Evolutionary conservation across 2,888 invertebrate species (phyloP).

Genomic region (Lobophora halterata): DNA sequence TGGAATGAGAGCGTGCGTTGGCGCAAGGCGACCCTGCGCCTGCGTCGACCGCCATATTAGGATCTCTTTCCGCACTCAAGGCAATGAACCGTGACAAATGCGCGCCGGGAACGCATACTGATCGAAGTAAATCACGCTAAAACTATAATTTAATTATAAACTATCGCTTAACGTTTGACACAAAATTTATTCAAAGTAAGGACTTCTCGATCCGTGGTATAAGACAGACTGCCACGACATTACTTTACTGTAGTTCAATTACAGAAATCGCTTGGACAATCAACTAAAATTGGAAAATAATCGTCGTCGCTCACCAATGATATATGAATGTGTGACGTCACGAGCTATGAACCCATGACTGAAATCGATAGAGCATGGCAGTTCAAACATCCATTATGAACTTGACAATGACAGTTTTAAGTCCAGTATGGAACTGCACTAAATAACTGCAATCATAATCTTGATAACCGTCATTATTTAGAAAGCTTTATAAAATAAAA

Average conservation of each 20-base stretch:
- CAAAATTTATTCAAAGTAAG: slow-evolving; percentile 15
- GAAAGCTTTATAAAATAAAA: slow-evolving; percentile 11
- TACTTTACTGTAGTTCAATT: slow-evolving; percentile 44
- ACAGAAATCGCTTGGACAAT: slow-evolving; percentile 44
- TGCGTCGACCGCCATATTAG: slow-evolving; percentile 68
- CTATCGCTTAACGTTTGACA: slow-evolving; percentile 1
- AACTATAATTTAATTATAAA: slow-evolving; percentile 7
- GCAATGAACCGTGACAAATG: slow-evolving; percentile 77
- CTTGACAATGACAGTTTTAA: slow-evolving; percentile 40
- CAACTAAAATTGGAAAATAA: slow-evolving; percentile 63
- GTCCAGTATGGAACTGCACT: background rate
- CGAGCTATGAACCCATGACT: slow-evolving; percentile 30
- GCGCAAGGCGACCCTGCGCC: slow-evolving; percentile 69
- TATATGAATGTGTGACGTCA: slow-evolving; percentile 65
- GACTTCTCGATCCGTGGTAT: slow-evolving; percentile 29
- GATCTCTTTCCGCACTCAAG: slow-evolving; percentile 74
- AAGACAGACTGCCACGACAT: slow-evolving; percentile 37
- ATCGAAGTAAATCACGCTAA: slow-evolving; percentile 20
- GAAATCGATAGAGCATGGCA: slow-evolving; percentile 49
- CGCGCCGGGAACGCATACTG: slow-evolving; percentile 28
- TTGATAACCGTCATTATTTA: slow-evolving; percentile 3
- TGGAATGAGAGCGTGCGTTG: slow-evolving; percentile 66
- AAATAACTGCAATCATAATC: slow-evolving; percentile 5
- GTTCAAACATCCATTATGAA: slow-evolving; percentile 37
- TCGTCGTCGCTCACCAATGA: slow-evolving; percentile 46